A percentile compares a stretch with the other conserved stretches of the same genome.
Evolutionary conservation across 2,113 vertebrate species (phyloP).

Genomic region (Haemorhous mexicanus): DNA sequence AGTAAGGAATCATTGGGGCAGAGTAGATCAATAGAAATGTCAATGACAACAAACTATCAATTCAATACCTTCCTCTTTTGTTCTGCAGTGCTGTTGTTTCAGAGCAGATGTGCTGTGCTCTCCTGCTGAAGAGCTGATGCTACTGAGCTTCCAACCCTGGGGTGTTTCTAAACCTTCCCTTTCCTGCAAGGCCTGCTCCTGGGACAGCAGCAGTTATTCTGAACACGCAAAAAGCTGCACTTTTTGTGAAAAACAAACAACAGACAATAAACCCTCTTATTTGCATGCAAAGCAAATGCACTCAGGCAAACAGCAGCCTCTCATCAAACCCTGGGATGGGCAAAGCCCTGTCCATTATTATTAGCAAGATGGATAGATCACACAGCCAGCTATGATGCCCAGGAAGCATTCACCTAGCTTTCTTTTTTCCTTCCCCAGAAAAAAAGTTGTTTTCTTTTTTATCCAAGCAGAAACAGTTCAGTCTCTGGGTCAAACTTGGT

Average conservation of each 20-base stretch:
- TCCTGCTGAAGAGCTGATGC: not conserved
- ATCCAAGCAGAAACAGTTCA: not conserved
- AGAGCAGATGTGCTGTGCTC: not conserved
- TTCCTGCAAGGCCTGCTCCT: not conserved
- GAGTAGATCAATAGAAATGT: not conserved
- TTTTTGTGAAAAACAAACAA: slow-evolving; percentile 5
- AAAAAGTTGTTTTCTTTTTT: not conserved
- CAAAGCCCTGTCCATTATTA: not conserved
- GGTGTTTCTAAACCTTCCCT: not conserved
- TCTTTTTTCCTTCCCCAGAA: not conserved
- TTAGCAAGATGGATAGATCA: not conserved
- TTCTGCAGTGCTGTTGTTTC: not conserved
- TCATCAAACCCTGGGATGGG: not conserved
- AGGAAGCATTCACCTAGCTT: not conserved
- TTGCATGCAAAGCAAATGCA: slow-evolving; percentile 17
- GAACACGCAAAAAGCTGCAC: not conserved
- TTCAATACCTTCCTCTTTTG: not conserved
- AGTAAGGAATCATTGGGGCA: not conserved
- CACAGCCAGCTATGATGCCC: not conserved
- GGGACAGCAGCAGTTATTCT: not conserved
- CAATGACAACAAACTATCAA: not conserved
- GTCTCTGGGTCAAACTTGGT: not conserved
- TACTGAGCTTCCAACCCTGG: not conserved
- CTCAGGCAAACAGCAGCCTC: not conserved
- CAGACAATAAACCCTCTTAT: slow-evolving; percentile 13